Evolutionary conservation across 2,888 invertebrate genomes (phyloP), one percentile per base, ranked within the genome.

Genomic region (Diadegma fenestrale): DNA sequence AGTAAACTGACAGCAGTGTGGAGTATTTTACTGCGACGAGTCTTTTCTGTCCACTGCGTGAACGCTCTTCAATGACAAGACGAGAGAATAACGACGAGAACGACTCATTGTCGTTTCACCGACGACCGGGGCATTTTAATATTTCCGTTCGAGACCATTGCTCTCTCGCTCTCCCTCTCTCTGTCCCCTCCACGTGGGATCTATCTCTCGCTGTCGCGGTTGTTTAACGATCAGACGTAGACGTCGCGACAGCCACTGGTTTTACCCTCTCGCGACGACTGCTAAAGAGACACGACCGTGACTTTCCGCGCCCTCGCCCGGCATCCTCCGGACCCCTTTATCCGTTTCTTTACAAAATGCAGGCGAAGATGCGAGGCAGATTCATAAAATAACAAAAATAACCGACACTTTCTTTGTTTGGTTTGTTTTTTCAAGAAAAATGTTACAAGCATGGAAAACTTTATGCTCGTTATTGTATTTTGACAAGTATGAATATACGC

Each of bases 101-200:
- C 90, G 89, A 90, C 90, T 91, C 92, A 92, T 92, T 92, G 91
- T 92, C 90, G 88, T 91, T 91, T 73, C 43, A 54, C 73, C 76
- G 86, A 88, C 88, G 87, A 88, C 82, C 89, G 89, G 89, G 86
- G 91, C 91, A 92, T 92, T 92, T 91, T 90, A 92, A 92, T 92
- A 92, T 93, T 92, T 92, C 90, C 90, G 90, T 89, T 90, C 89
- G 86, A 87, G 26, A 33, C 51, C 17, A 71, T 48, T 41, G 37
- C 3, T 22, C 64, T 22, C 12, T 26, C 22, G 14, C 51, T 51
- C 8, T 51, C 51, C 19, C 51, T 48, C 45, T 48, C 54, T 54
- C 3, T 54, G 7, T 54, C 22, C 54, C 22, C 10, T 54, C 12
- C 3, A 0, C 26, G n/a, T 0, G 8, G 37, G 37, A 37, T 58